A percentile compares a stretch with the other conserved stretches of the same genome.
These are phyloP conservation scores for Myotis findleyi DNA, from an alignment of 2,797 vertebrate species.

Conservation along the genomic window DNA sequence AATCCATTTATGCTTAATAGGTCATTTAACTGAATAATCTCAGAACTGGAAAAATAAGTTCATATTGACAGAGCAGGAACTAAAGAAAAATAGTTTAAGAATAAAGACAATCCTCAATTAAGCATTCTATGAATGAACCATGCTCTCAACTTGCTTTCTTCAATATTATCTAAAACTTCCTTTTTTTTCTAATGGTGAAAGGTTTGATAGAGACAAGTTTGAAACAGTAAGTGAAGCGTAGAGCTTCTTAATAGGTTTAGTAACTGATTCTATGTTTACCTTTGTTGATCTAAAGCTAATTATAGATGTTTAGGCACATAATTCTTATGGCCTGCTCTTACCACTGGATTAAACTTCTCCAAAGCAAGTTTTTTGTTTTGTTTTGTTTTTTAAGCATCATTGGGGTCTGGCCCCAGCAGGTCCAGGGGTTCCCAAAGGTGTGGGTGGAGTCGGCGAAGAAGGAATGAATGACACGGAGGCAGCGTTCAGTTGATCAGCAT, in stretches of 20 bases:
- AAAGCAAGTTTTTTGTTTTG: no score
- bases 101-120: not conserved
- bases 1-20: slow-evolving; percentile 12
- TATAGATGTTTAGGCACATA: not conserved
- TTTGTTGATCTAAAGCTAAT: slow-evolving; percentile 32
- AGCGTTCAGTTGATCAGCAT: no score
- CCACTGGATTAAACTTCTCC: not conserved
- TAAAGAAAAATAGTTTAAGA: slow-evolving; percentile 6
- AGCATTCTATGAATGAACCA: not conserved
- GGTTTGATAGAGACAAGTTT: not conserved
- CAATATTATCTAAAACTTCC: not conserved
- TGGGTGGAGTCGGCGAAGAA: no score
- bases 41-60: not conserved
- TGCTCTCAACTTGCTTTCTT: slow-evolving; percentile 10
- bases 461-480: no score
- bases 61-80: not conserved
- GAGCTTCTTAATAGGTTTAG: not conserved
- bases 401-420: no score
- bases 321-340: not conserved
- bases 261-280: not conserved
- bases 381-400: no score
- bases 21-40: slow-evolving; percentile 35
- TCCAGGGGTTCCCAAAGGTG: no score
- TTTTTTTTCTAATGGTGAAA: not conserved
- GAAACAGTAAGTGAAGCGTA: not conserved